Evolutionary conservation across 2,113 vertebrate genomes (phyloP), one percentile per base, ranked within the genome.

Genomic region (Oreochromis spilurus): DNA sequence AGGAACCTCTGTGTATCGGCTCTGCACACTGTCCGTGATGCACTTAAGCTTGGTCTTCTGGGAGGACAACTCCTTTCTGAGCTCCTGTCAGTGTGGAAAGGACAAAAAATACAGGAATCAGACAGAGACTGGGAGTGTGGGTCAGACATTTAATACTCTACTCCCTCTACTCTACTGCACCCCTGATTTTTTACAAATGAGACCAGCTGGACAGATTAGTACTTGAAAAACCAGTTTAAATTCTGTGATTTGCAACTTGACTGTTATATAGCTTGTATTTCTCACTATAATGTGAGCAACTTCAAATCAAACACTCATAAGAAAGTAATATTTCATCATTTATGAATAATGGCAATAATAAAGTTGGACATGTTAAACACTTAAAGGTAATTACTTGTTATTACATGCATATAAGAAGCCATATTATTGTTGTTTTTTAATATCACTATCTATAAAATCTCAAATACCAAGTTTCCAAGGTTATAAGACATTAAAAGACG

Each of bases 1-100:
- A 14, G 98, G 97, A n/a, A 97, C 93, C 82, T 95, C 91, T 21
- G 93, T 90, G 53, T 97, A 96, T 84, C 92, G 96, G 89, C 96
- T 79, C 82, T 93, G 78, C 5, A 97, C 91, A 26, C 93, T 91
- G 57, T 97, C 96, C 95, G 96, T 94, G 45, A 97, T 96, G 31
- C 92, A 83, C 79, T 96, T 89, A 2, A 98, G 93, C 79, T 92
- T 93, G 72, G 95, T 93, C 65, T 95, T 97, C 88, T 96, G 97
- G 83, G 91, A 94, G 55, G 72, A 87, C 91, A 97, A 85, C 60
- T 94, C 88, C 26, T 38, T 90, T 67, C 90, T 96, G 82, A 97
- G 89, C 82, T 97, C 97, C 98, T 99, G 90, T 67, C n/a, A 43
- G 80, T 2, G 54, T 43, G 29, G 31, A 88, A 53, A 83, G 24